phyloP scores from a whole-genome alignment of 2,797 vertebrate genomes.

The Synanceia verrucosa region DNA sequence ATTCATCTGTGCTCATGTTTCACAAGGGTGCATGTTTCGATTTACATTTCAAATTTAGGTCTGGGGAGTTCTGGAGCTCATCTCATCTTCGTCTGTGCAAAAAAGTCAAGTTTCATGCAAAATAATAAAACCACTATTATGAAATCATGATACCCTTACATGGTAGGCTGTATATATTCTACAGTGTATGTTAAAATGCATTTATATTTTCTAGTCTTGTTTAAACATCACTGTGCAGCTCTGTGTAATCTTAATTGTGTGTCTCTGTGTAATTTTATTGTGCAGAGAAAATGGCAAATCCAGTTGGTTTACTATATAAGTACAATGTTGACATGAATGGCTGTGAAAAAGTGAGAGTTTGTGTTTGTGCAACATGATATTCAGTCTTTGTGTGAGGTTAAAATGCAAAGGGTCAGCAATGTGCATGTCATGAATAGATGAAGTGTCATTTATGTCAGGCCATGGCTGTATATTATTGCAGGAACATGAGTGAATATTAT shows the following conservation, averaged over 20 bases:
- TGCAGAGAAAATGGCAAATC: neutral
- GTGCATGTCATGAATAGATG: neutral
- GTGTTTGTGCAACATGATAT: conserved; percentile 5
- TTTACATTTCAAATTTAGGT: conserved; percentile 4
- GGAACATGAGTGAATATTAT: neutral
- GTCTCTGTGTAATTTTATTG: too few species aligned
- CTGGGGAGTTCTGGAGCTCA: neutral
- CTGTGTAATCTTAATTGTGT: too few species aligned
- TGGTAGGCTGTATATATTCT: neutral
- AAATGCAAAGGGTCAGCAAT: neutral
- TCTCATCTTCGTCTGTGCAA: neutral
- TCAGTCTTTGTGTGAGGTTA: neutral
- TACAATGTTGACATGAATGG: conserved; percentile 8
- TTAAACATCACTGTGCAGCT: too few species aligned
- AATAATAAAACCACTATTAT: neutral
- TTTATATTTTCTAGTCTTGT: neutral
- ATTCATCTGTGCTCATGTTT: conserved; percentile 9
- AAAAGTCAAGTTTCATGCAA: neutral
- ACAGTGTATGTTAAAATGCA: neutral
- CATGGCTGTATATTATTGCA: neutral
- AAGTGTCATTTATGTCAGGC: conserved; percentile 9
- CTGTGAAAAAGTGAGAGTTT: conserved; percentile 14
- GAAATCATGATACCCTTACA: neutral
- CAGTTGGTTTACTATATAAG: neutral
- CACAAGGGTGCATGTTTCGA: neutral